Base-by-base conservation (phyloP, 2,797 vertebrate species). In the Stomatorhinus walkeri region DNA sequence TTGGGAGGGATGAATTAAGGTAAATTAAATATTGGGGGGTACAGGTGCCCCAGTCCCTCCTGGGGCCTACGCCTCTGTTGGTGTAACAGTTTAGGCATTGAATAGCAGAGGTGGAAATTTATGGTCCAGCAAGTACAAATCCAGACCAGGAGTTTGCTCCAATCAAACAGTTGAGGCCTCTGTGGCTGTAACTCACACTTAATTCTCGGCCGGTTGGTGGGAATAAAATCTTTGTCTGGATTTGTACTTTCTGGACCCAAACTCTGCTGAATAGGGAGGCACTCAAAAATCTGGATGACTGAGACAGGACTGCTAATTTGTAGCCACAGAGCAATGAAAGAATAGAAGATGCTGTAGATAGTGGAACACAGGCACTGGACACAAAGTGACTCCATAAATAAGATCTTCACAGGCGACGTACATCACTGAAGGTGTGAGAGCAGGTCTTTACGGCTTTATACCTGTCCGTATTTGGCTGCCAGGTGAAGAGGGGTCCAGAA, bases 401-500 rank as follows among this genome's bases (percentile, higher is more conserved):
- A 72, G 24, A 72, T 32, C 8, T 68, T 68, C 24, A 32, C 64
- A 14, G 28, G 64, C 16, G 64, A 4, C 61, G 5, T 59, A 22
- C 5, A 6, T 59, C 2, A 22, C 56, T 59, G 56, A 59, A 22
- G 61, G 22, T 68, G 59, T 24, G 22, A 79, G 19, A 14, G 6
- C 4, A 16, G 64, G 64, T 22, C 36, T n/a, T 46, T 22, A 1
- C 19, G 36, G 19, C 28, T 46, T 46, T 46, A 46, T 96, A 99
- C 98, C 98, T 99, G 97, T 91, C 98, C 98, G 56, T 98, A 99
- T 94, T 97, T 99, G 89, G 98, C 96, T 89, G 98, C 97, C 92
- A 99, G 93, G 91, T 99, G 98, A 12, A 99, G 96, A 0, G 98
- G 97, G 5, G 97, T 98, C 97, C 97, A 99, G 89, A 95, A 96